These are phyloP conservation scores for Felis chaus DNA, from an alignment of 2,113 vertebrate genomes.

Conservation along the genomic window DNA sequence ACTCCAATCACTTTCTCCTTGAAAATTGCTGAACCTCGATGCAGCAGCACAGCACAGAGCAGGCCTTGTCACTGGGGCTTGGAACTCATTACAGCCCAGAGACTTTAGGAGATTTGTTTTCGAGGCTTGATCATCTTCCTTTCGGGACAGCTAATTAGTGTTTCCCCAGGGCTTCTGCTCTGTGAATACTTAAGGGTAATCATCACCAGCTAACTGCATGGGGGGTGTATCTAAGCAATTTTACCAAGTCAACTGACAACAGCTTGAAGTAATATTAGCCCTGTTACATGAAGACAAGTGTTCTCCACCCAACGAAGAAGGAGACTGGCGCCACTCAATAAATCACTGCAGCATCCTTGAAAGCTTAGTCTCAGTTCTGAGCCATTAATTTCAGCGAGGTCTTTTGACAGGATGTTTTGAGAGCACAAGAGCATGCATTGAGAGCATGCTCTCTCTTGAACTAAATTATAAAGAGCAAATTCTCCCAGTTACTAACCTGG, in stretches of 20 bases:
- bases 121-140: conserved; percentile 78
- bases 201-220: conserved; percentile 83
- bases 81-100: conserved; percentile 81
- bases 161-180: conserved; percentile 84
- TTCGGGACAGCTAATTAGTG: conserved; percentile 83
- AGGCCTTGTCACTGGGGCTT: conserved; percentile 72
- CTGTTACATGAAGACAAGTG: conserved; percentile 84
- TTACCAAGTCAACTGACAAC: conserved; percentile 86
- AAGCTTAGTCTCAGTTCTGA: conserved; percentile 85
- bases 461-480: conserved; percentile 83
- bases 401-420: conserved; percentile 83
- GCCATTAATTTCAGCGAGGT: conserved; percentile 85
- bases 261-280: conserved; percentile 88
- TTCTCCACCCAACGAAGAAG: conserved; percentile 84
- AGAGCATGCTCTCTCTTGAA: conserved; percentile 79
- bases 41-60: conserved; percentile 80
- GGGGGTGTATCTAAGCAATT: conserved; percentile 85
- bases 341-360: conserved; percentile 85
- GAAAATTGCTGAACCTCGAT: conserved; percentile 85
- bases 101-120: conserved; percentile 85
- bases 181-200: conserved; percentile 87
- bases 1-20: conserved; percentile 85
- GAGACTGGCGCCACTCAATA: conserved; percentile 86
- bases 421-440: conserved; percentile 77
- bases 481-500: conserved; percentile 73